Evolutionary conservation across 2,888 invertebrate genomes (phyloP).

Genomic region (Polymixis flavicincta): DNA sequence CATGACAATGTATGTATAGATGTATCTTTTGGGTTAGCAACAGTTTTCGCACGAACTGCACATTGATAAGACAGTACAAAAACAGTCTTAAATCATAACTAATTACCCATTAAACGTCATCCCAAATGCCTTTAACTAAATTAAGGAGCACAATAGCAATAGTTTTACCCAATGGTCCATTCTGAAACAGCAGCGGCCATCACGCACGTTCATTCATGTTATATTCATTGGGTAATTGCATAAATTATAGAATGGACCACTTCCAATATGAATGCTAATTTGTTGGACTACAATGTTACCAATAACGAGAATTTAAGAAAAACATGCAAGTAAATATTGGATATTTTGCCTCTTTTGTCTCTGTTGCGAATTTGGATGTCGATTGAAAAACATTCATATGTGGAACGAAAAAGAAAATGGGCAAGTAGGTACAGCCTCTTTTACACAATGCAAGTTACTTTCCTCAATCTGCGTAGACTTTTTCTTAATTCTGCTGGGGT

Average conservation of each 20-base stretch:
- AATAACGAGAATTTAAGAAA: slow-evolving; percentile 47
- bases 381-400: too few relatives aligned
- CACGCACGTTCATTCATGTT: slow-evolving; percentile 64
- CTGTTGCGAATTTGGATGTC: neutral
- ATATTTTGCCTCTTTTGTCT: slow-evolving; percentile 7
- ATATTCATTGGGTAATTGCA: slow-evolving; percentile 70
- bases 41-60: neutral
- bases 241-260: slow-evolving; percentile 66
- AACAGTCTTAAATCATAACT: slow-evolving; percentile 26
- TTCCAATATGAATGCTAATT: slow-evolving; percentile 73
- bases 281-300: slow-evolving; percentile 56
- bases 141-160: slow-evolving; percentile 41
- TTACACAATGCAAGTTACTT: too few relatives aligned
- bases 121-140: slow-evolving; percentile 24
- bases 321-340: slow-evolving; percentile 32
- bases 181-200: slow-evolving; percentile 40
- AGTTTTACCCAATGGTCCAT: slow-evolving; percentile 49
- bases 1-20: neutral
- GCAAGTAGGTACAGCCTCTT: too few relatives aligned
- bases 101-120: slow-evolving; percentile 14
- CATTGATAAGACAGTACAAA: neutral
- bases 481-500: too few relatives aligned
- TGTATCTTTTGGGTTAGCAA: neutral
- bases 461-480: too few relatives aligned
- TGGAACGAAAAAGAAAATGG: too few relatives aligned